Base-by-base conservation (phyloP, 1,140 invertebrate species). In the Temnothorax longispinosus region DNA sequence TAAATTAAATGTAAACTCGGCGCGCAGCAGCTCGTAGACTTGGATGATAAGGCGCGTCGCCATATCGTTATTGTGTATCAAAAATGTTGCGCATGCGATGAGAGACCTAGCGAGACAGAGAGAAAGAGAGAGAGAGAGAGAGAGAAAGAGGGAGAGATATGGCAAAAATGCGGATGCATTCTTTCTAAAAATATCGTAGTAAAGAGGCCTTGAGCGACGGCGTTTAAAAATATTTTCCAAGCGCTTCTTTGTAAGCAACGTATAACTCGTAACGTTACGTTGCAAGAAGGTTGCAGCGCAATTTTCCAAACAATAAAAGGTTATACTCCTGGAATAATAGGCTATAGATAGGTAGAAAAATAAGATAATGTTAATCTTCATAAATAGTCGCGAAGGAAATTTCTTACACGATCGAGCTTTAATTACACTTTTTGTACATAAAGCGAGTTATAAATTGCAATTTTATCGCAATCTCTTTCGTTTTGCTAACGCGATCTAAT, bases 1-100 rank as follows among this genome's bases (percentile, higher is more conserved):
- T 84, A 84, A 84, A 84, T 84, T 75, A 84, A 84, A 84, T 75
- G 69, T 74, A 84, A 84, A 84, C 54, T 84, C 69, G 69, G 18
- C 10, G 38, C 27, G 35, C 54, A 71, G 21, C 65, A 71, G 21
- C 65, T 71, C 27, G 78, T 58, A 67, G 15, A 60, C 32, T 47
- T 60, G 64, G 8, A 32, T 7, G 69, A 82, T 60, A 72, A 82
- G 56, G 11, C 18, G 18, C 41, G 65, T 35, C 38, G 32, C 15
- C 32, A 11, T 56, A 56, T 27, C 38, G 13, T 7, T 35, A 5
- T 13, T 27, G n/a, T 75, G 32, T 50, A 84, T 75, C 54, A 75
- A 21, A 75, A 84, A 75, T 21, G 18, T 84, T 60, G 54, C 44
- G 52, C 67, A 15, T 74, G 69, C 41, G 69, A 60, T 44, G 54